phyloP scores from a whole-genome alignment of 2,888 invertebrate genomes.

The Coecobrya sp. region DNA sequence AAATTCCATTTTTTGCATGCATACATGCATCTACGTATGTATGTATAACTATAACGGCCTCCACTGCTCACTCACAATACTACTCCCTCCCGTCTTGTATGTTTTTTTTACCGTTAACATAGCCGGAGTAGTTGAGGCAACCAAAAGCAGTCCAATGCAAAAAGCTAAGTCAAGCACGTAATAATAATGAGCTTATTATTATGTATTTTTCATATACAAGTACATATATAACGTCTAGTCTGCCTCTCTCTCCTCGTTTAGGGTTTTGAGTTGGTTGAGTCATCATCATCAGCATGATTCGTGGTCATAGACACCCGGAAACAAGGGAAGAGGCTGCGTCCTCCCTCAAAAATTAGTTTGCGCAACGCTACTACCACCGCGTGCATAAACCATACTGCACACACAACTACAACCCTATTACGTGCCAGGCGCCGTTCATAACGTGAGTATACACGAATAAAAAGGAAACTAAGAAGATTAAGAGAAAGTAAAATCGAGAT shows the following conservation, averaged over 20 bases:
- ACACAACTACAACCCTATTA: neutral
- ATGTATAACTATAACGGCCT: neutral
- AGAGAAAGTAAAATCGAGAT: neutral
- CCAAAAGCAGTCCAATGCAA: too few relatives aligned
- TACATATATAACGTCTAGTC: neutral
- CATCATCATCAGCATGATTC: constrained; percentile 5
- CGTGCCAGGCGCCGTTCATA: neutral
- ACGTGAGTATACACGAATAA: neutral
- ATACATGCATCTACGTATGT: neutral
- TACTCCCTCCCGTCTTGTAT: neutral
- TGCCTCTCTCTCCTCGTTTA: too few relatives aligned
- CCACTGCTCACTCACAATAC: neutral
- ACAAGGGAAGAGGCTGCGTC: constrained; percentile 75
- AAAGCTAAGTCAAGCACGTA: neutral
- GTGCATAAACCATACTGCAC: neutral
- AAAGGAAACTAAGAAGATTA: neutral
- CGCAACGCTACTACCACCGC: constrained; percentile 50
- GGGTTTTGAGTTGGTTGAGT: constrained; percentile 47
- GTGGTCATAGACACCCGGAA: constrained; percentile 67
- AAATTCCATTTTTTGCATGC: constrained; percentile 26
- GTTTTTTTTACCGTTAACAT: neutral
- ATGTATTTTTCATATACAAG: neutral
- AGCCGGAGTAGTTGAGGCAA: too few relatives aligned
- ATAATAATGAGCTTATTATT: constrained; percentile 8
- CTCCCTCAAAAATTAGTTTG: constrained; percentile 70